Percentiles rank a stretch among this genome's conserved stretches.
Evolutionary conservation across 92 coral and sea anemone genomes (phyloP).

Genomic region (Phenganax marumi): DNA sequence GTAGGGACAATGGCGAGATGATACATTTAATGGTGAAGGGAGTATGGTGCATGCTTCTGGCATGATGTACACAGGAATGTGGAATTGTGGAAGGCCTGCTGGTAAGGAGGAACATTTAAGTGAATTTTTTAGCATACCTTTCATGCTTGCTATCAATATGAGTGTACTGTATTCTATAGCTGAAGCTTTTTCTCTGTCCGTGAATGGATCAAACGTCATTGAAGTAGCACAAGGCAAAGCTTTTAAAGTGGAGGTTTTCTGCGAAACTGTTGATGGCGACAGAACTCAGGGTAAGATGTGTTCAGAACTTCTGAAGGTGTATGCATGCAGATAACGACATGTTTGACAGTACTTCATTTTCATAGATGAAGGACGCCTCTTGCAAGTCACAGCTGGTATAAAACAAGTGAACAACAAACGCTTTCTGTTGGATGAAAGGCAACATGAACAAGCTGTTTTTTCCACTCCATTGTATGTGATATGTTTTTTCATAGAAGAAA

Average conservation of each 20-base stretch:
- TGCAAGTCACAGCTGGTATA: conserved; percentile 88
- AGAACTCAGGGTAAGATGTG: conserved; percentile 62
- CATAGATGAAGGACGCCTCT: conserved; percentile 80
- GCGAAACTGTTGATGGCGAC: conserved; percentile 79
- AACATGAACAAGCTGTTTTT: conserved; percentile 59
- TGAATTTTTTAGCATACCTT: not conserved
- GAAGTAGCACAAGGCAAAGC: conserved; percentile 83
- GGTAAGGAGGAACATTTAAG: conserved; percentile 49
- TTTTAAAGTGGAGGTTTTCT: conserved; percentile 91
- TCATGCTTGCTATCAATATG: not conserved
- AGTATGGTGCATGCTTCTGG: conserved; percentile 87
- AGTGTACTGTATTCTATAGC: conserved; percentile 41
- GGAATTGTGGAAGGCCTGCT: conserved; percentile 93
- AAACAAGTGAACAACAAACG: conserved; percentile 54
- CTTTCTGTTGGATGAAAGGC: conserved; percentile 5
- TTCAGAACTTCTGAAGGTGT: not conserved
- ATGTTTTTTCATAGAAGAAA: not conserved
- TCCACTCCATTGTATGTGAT: conserved; percentile 81
- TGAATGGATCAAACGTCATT: conserved; percentile 65
- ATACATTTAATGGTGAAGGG: conserved; percentile 85
- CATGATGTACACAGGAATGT: conserved; percentile 82
- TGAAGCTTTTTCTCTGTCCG: conserved; percentile 69
- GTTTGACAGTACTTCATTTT: not conserved
- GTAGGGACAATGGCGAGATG: conserved; percentile 99
- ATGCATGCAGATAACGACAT: not conserved